Base-by-base conservation (phyloP, 2,113 vertebrate genomes). In the Vulpes lagopus region DNA sequence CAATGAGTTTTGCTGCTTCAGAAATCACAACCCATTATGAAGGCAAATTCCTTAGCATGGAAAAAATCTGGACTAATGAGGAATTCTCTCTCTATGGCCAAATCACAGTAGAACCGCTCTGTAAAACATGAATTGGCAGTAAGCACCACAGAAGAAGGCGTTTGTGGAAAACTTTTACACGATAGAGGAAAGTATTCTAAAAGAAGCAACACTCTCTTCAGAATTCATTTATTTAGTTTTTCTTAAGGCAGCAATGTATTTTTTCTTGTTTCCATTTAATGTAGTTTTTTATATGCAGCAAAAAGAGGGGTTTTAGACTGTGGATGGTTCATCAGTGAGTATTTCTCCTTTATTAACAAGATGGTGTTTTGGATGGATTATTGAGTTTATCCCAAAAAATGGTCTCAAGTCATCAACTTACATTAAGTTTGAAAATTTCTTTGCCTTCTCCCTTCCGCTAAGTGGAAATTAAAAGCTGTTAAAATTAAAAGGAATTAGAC, bases 91-190 rank as follows among this genome's bases (percentile, higher is more conserved):
- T 38, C 23, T 25, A 9, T 57, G 60, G 53, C 43, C 35, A 85
- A 55, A 94, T 71, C 38, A 67, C 55, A 60, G 90, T 38, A 83
- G 22, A 96, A 53, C 93, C 7, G 79, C 16, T 82, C 82, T 79
- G 14, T 91, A 78, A 43, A 82, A 27, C 35, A n/a, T 23, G 38
- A 91, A 84, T 43, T 92, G 51, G 17, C 30, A 53, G 6, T 8
- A 86, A 78, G 57, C 67, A 17, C 14, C 22, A 35, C 17, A 87
- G 59, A 89, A 82, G 20, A 86, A 89, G 38, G n/a, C 38, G 79
- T 85, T 92, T 19, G 19, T 10, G 8, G 71, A 89, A 82, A 89
- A 83, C 17, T 88, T 55, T 65, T 55, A 86, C 32, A 80, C n/a
- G 69, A 76, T 49, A 49, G 10, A 55, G 51, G 35, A 91, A 73